phyloP scores from a whole-genome alignment of 1,140 invertebrate species.

The Conus ventricosus region DNA sequence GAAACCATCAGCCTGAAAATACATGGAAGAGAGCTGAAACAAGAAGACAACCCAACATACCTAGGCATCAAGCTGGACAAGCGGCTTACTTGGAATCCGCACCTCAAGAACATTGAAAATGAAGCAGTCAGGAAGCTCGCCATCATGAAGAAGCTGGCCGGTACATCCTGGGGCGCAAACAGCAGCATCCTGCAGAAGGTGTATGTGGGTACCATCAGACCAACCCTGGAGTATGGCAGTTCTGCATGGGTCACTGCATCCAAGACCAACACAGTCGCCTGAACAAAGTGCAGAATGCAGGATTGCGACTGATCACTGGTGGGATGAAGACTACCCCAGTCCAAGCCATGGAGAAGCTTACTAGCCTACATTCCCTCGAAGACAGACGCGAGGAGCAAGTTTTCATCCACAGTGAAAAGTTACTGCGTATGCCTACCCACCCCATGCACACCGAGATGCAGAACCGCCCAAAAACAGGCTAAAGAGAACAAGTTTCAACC shows the following conservation, averaged over 20 bases:
- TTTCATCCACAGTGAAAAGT: background rate
- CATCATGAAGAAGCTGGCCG: conserved; percentile 34
- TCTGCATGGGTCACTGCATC: conserved; percentile 26
- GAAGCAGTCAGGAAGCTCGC: too few relatives aligned
- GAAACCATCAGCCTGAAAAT: background rate
- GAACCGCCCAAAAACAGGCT: background rate
- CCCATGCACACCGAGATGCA: background rate
- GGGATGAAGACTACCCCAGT: conserved; percentile 32
- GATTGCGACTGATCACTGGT: conserved; percentile 16
- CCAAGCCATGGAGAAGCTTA: conserved; percentile 4
- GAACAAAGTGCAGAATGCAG: conserved; percentile 21
- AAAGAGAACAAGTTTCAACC: background rate
- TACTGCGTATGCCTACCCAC: background rate
- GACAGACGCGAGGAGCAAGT: background rate
- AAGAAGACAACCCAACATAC: background rate
- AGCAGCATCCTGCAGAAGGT: conserved; percentile 21
- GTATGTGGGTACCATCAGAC: conserved; percentile 26
- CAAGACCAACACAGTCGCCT: conserved; percentile 7
- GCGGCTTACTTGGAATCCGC: background rate
- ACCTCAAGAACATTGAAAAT: too few relatives aligned
- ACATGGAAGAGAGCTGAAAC: background rate
- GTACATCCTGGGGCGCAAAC: conserved; percentile 28
- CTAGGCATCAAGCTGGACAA: conserved; percentile 11
- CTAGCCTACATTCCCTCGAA: background rate
- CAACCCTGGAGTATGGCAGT: background rate